Percentiles rank a stretch among this genome's conserved stretches.
Evolutionary conservation across 2,888 invertebrate genomes (phyloP).

Genomic region (Vannuccia rotundouncinata): DNA sequence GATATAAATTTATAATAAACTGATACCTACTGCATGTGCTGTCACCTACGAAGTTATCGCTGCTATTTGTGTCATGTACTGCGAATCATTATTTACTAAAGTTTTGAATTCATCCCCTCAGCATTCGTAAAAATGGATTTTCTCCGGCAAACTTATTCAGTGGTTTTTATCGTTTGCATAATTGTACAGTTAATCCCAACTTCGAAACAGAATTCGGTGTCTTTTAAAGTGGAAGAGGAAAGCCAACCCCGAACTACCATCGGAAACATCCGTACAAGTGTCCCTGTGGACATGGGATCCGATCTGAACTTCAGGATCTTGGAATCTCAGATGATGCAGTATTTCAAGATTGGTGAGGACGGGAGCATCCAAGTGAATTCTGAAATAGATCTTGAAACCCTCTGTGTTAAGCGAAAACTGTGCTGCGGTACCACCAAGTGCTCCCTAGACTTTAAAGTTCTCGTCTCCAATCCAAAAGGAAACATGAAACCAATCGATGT

Average conservation of each 20-base stretch:
- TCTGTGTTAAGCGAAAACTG: constrained; percentile 11
- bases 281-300: not conserved
- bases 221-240: constrained; percentile 9
- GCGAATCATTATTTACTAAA: too few species aligned
- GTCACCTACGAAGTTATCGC: too few species aligned
- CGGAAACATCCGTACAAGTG: not conserved
- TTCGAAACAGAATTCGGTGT: not conserved
- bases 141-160: not conserved
- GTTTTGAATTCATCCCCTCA: too few species aligned
- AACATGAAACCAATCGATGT: constrained; percentile 1
- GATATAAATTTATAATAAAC: too few species aligned
- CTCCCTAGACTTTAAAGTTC: constrained; percentile 6
- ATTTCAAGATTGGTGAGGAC: constrained; percentile 17
- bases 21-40: too few species aligned
- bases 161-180: not conserved
- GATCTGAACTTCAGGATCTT: not conserved
- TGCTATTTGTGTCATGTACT: too few species aligned
- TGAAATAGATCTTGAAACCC: constrained; percentile 25
- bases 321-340: not conserved
- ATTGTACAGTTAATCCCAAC: not conserved
- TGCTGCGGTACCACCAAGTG: constrained; percentile 14
- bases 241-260: constrained; percentile 24
- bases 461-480: constrained; percentile 5
- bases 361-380: constrained; percentile 21
- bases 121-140: not conserved